These are phyloP conservation scores for Epinephelus lanceolatus DNA, from an alignment of 2,113 vertebrate genomes.

Conservation along the genomic window DNA sequence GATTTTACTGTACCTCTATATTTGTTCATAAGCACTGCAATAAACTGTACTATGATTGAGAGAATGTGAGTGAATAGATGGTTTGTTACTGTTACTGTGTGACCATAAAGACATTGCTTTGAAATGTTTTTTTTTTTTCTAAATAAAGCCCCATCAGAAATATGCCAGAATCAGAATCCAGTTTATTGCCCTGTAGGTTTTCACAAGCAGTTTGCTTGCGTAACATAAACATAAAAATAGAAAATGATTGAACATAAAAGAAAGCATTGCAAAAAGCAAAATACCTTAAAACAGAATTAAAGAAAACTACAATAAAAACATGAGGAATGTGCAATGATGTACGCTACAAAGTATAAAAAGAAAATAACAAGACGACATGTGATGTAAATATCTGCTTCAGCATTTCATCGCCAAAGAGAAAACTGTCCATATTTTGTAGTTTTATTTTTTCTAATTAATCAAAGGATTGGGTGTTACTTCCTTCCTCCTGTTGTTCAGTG, in stretches of 20 bases:
- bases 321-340: too few relatives aligned
- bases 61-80: neutral
- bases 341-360: too few relatives aligned
- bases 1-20: neutral
- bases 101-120: neutral
- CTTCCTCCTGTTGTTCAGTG: too few relatives aligned
- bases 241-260: too few relatives aligned
- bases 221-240: too few relatives aligned
- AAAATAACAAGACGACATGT: too few relatives aligned
- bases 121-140: neutral
- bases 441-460: neutral
- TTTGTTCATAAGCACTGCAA: conserved; percentile 4
- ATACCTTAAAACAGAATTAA: too few relatives aligned
- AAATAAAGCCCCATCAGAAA: neutral
- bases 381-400: conserved; percentile 10
- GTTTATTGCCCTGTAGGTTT: too few relatives aligned
- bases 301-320: too few relatives aligned
- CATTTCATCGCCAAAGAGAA: neutral
- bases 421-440: neutral
- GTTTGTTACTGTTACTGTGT: neutral
- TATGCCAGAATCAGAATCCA: neutral
- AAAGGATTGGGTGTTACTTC: neutral
- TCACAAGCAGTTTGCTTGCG: too few relatives aligned
- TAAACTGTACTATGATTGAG: neutral
- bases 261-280: too few relatives aligned